Percentiles rank a stretch among this genome's conserved stretches.
phyloP scores from a whole-genome alignment of 2,797 vertebrate species.

The Phrynocephalus vlangalii region DNA sequence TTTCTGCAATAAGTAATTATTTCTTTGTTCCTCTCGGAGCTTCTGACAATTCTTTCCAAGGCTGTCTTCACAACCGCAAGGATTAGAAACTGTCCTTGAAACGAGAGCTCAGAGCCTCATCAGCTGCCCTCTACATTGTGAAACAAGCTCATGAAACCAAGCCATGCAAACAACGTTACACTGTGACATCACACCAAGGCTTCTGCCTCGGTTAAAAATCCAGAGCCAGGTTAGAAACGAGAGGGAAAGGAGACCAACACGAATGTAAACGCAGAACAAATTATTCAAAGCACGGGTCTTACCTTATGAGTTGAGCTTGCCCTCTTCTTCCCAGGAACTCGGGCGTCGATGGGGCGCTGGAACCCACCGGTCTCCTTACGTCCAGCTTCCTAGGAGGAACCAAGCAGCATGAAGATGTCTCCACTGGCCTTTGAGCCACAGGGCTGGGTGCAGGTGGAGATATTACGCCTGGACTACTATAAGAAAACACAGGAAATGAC shows the following conservation, averaged over 20 bases:
- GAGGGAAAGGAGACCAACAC: not conserved
- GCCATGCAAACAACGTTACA: not conserved
- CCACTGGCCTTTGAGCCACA: slow-evolving; percentile 44
- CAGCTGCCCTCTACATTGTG: not conserved
- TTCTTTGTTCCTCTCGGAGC: not conserved
- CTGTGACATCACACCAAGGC: not conserved
- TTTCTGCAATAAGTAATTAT: not conserved
- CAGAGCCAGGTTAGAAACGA: not conserved
- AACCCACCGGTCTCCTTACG: slow-evolving; percentile 76
- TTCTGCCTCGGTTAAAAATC: not conserved
- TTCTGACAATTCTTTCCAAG: not conserved
- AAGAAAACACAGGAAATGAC: slow-evolving; percentile 34
- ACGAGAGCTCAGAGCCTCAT: not conserved
- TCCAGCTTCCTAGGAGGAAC: slow-evolving; percentile 73
- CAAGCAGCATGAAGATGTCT: slow-evolving; percentile 68
- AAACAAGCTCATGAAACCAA: not conserved
- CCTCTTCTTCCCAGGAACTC: slow-evolving; percentile 84
- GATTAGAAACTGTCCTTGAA: not conserved
- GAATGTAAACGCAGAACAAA: not conserved
- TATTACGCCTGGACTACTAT: slow-evolving; percentile 78
- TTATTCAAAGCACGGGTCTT: slow-evolving; percentile 3
- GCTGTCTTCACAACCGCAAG: not conserved
- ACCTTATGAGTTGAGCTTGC: slow-evolving; percentile 88
- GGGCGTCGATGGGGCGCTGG: slow-evolving; percentile 85
- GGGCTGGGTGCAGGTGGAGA: slow-evolving; percentile 75